Percentiles rank a stretch among this genome's conserved stretches.
Conservation (phyloP, 2,797 vertebrate genomes). For the Enteromius afrohamiltoni region DNA sequence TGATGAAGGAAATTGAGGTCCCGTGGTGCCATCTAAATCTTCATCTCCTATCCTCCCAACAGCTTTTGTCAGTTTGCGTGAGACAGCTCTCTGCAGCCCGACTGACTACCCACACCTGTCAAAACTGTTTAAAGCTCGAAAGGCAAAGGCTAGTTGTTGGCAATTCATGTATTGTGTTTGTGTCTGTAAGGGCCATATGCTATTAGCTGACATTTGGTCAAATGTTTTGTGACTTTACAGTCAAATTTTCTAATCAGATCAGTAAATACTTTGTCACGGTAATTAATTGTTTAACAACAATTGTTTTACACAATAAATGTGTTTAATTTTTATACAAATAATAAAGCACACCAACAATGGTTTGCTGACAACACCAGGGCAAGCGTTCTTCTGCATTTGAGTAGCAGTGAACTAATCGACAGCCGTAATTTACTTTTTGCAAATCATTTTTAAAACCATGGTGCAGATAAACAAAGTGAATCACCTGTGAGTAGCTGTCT, state of each 20-base stretch:
- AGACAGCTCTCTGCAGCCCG: background rate
- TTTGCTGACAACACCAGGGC: background rate
- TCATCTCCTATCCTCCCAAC: slow-evolving; percentile 20
- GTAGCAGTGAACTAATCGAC: background rate
- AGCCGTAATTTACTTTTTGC: too few relatives aligned
- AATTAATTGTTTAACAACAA: background rate
- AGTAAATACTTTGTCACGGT: background rate
- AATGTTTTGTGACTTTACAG: background rate
- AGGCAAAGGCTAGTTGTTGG: background rate
- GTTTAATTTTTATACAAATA: background rate
- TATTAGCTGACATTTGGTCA: background rate
- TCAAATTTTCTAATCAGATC: background rate
- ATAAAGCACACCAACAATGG: background rate
- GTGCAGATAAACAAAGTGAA: slow-evolving; percentile 4
- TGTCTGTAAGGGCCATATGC: background rate
- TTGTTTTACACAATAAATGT: background rate
- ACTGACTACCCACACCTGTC: slow-evolving; percentile 1
- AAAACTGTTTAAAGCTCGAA: background rate
- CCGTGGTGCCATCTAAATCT: slow-evolving; percentile 12
- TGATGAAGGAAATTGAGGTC: slow-evolving; percentile 24
- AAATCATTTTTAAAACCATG: background rate
- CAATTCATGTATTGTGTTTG: background rate
- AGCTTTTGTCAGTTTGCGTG: slow-evolving; percentile 11
- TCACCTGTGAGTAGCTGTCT: slow-evolving; percentile 94
- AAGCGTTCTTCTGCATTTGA: background rate